Percentiles rank a stretch among this genome's conserved stretches.
Conservation (phyloP, 2,797 vertebrate genomes). For the Phyllotis vaccarum region DNA sequence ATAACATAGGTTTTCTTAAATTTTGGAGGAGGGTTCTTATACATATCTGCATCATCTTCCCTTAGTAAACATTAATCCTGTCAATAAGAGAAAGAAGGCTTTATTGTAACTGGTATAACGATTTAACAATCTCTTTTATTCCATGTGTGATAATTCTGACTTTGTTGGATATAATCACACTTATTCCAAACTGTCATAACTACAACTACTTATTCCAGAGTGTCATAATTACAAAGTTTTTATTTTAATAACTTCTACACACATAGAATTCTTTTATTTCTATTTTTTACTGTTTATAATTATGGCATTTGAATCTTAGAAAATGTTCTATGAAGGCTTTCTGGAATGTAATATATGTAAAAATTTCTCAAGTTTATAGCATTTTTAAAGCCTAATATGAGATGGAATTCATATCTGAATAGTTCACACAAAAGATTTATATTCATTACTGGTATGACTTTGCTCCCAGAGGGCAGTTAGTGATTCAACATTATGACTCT, state of each 20-base stretch:
- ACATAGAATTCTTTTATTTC: constrained; percentile 22
- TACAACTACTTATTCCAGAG: neutral
- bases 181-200: neutral
- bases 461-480: neutral
- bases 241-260: neutral
- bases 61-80: constrained; percentile 36
- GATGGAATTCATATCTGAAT: neutral
- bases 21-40: neutral
- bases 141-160: constrained; percentile 11
- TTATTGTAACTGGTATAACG: neutral
- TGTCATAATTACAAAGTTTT: constrained; percentile 45
- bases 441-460: constrained; percentile 23
- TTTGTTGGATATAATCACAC: constrained; percentile 42
- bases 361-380: constrained; percentile 24
- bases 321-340: constrained; percentile 1
- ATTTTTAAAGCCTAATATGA: constrained; percentile 39
- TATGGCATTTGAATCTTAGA: constrained; percentile 25
- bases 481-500: neutral
- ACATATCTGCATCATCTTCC: neutral
- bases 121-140: neutral
- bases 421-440: neutral
- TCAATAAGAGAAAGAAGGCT: neutral
- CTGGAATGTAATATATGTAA: constrained; percentile 37
- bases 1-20: neutral
- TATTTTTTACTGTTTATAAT: constrained; percentile 32